Percentiles rank a stretch among this genome's conserved stretches.
Conservation (phyloP, 2,888 invertebrate genomes). For the Oligia latruncula region DNA sequence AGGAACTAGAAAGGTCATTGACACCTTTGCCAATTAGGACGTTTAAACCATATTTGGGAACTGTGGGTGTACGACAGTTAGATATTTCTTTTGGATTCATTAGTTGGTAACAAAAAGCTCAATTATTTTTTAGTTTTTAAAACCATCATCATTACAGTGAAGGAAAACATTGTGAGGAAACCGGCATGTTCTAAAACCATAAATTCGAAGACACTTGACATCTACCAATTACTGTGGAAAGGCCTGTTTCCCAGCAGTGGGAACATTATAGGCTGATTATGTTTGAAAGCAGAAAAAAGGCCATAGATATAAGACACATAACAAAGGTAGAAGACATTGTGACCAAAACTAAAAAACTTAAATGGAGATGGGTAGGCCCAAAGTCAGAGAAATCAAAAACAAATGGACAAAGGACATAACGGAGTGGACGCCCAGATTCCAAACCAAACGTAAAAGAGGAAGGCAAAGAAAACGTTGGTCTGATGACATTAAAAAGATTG, state of each 20-base stretch:
- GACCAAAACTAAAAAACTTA: no score
- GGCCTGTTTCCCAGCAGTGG: background rate
- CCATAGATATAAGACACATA: no score
- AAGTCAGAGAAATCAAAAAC: no score
- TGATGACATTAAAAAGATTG: no score
- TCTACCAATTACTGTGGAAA: background rate
- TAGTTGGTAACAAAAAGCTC: background rate
- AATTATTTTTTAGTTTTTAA: background rate
- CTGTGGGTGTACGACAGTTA: constrained; percentile 32
- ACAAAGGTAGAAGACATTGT: no score
- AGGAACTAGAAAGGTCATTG: constrained; percentile 15
- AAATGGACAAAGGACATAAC: no score
- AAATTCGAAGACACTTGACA: background rate
- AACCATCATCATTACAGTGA: background rate
- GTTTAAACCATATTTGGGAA: constrained; percentile 13
- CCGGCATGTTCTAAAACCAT: background rate
- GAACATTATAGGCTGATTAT: background rate
- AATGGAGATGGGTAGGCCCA: no score
- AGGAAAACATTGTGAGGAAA: no score
- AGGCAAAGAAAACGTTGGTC: no score
- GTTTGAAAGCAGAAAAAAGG: background rate
- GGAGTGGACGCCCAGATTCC: no score
- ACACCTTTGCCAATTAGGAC: background rate
- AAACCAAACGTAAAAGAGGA: no score
- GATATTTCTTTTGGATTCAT: background rate